Percentiles rank a stretch among this genome's conserved stretches.
Evolutionary conservation across 2,113 vertebrate species (phyloP).

Genomic region (Aegypius monachus): DNA sequence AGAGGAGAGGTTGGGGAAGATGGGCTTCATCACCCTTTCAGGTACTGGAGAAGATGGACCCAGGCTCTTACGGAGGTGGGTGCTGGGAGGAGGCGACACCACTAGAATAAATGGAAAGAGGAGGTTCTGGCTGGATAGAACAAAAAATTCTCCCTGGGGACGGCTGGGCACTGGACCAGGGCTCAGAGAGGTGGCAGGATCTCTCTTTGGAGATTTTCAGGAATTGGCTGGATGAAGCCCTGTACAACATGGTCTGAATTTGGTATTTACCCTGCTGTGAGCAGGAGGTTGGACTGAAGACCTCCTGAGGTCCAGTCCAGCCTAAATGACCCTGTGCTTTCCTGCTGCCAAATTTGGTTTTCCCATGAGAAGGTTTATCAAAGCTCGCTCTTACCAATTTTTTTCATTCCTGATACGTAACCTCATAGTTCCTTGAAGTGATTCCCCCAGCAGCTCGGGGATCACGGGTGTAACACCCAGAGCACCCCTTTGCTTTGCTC

Average conservation of each 20-base stretch:
- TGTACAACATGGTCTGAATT: background rate
- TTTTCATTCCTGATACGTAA: background rate
- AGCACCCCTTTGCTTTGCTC: background rate
- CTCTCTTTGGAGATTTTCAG: background rate
- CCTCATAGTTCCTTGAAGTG: background rate
- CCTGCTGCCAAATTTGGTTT: background rate
- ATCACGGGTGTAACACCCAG: accelerated
- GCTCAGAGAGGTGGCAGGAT: background rate
- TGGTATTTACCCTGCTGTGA: background rate
- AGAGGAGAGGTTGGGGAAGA: background rate
- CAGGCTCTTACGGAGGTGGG: accelerated
- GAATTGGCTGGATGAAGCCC: background rate
- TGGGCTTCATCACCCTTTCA: background rate
- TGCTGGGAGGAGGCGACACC: background rate
- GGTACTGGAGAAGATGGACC: background rate
- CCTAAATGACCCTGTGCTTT: background rate
- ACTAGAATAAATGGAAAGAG: background rate
- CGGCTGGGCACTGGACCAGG: background rate
- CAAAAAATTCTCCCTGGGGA: background rate
- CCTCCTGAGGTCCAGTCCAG: background rate
- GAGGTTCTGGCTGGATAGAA: background rate
- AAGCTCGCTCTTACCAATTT: background rate
- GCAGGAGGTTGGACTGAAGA: background rate
- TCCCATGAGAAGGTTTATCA: background rate
- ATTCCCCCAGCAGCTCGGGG: background rate